phyloP scores from a whole-genome alignment of 2,888 invertebrate species.

The Archips crataeganus region DNA sequence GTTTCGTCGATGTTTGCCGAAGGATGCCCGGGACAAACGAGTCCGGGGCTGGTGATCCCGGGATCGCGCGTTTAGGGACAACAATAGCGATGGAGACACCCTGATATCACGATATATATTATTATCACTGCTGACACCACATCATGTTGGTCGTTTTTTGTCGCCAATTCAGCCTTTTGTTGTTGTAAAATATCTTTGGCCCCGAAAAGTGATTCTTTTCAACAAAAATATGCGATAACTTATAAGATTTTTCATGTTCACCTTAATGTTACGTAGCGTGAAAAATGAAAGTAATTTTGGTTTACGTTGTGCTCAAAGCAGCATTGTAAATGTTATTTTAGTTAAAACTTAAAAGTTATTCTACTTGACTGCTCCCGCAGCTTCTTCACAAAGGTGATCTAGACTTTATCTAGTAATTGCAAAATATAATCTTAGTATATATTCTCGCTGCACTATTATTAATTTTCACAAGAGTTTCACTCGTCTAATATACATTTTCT shows the following conservation, averaged over 20 bases:
- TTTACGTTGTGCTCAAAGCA: conserved; percentile 4
- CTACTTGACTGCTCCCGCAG: neutral
- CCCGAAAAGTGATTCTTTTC: conserved; percentile 39
- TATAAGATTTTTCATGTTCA: conserved; percentile 23
- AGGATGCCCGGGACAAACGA: conserved; percentile 83
- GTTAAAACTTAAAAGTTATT: neutral
- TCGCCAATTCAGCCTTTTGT: conserved; percentile 48
- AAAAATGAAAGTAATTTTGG: neutral
- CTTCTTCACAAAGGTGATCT: neutral
- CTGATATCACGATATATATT: conserved; percentile 79
- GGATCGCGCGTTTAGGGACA: conserved; percentile 77
- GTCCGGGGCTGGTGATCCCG: conserved; percentile 69
- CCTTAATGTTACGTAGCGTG: neutral
- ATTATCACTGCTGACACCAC: conserved; percentile 82
- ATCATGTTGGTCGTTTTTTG: conserved; percentile 80
- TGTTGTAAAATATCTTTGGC: conserved; percentile 36
- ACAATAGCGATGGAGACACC: conserved; percentile 76
- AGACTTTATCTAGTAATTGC: conserved; percentile 1
- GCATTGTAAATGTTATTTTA: neutral
- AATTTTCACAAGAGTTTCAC: neutral
- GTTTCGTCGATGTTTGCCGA: conserved; percentile 80
- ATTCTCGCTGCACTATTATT: neutral
- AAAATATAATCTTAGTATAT: neutral
- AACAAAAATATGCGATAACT: conserved; percentile 21
- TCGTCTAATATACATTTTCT: neutral